Evolutionary conservation across 2,888 invertebrate genomes (phyloP), one percentile per base, ranked within the genome.

Genomic region (Mimumesa dahlbomi): DNA sequence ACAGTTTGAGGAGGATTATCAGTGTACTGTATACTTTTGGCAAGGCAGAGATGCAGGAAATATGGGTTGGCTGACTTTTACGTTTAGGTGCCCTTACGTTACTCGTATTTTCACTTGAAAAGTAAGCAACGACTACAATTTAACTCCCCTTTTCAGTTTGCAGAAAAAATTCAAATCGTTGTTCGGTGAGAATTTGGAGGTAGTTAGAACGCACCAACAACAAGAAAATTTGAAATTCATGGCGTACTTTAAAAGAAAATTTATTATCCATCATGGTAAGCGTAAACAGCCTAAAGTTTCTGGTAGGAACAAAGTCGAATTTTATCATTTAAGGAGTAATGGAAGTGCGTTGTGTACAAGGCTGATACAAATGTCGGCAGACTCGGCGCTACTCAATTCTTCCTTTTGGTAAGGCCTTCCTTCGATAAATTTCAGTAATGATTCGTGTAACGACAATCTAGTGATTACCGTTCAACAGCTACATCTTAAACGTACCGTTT

Each of bases 1-100:
- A 1, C 90, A 89, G 53, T 86, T 84, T 9, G 94, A 94, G 83
- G 93, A 94, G 79, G 95, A 95, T 85, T 95, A 94, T 84, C 96
- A 97, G 86, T 98, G 98, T 91, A 96, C 98, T 48, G 98, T 99
- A n/a, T 99, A 99, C 90, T 99, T 99, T 91, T 99, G 99, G 99
- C 99, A 99, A 91, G 99, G 99, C 0, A 92, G 96, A 53, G 96
- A 97, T 86, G 99, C 99, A 1, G 95, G 96, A 70, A 99, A 99
- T 90, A 99, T 99, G 98, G 99, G 99, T 64, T 99, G 99, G 98
- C 92, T 99, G 0, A 99, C 98, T 0, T 99, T 99, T 90, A 99
- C 99, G 0, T 99, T 99, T 90, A 98, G 97, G 83, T 87, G 81
- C 38, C n/a, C n/a, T n/a, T n/a, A n/a, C n/a, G n/a, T n/a, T n/a